Conservation (phyloP, 2,113 vertebrate genomes). For the Malurus elegans region DNA sequence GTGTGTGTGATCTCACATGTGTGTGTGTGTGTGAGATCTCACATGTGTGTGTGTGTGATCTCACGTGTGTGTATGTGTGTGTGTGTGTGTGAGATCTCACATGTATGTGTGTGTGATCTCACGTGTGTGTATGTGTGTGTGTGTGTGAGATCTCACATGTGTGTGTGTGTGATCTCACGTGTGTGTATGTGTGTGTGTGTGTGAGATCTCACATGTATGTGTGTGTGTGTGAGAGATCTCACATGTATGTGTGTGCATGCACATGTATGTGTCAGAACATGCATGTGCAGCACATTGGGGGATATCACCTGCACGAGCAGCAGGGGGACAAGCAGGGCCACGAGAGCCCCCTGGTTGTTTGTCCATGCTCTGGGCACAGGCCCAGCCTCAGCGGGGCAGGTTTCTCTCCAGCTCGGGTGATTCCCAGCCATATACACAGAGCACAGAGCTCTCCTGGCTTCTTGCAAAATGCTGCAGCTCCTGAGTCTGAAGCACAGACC, state of each 20-base stretch:
- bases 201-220: too few species aligned
- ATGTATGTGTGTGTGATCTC: too few species aligned
- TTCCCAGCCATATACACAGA: fast-evolving
- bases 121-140: too few species aligned
- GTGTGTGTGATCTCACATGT: not conserved
- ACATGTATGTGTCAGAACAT: fast-evolving
- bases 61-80: too few species aligned
- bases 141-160: too few species aligned
- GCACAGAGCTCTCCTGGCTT: not conserved
- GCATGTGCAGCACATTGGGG: fast-evolving
- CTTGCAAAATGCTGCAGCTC: not conserved
- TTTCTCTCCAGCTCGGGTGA: not conserved
- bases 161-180: too few species aligned
- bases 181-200: too few species aligned
- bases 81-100: too few species aligned
- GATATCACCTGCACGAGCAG: fast-evolving
- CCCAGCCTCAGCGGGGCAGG: fast-evolving
- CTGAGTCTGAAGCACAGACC: not conserved
- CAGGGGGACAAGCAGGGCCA: too few species aligned
- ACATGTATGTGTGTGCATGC: too few species aligned
- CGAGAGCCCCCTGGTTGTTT: fast-evolving
- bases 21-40: not conserved
- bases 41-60: too few species aligned
- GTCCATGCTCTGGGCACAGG: fast-evolving
- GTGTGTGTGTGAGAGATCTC: too few species aligned